Percentiles rank a stretch among this genome's conserved stretches.
These are phyloP conservation scores for Diaphora mendica DNA, from an alignment of 2,888 invertebrate species.

Conservation along the genomic window DNA sequence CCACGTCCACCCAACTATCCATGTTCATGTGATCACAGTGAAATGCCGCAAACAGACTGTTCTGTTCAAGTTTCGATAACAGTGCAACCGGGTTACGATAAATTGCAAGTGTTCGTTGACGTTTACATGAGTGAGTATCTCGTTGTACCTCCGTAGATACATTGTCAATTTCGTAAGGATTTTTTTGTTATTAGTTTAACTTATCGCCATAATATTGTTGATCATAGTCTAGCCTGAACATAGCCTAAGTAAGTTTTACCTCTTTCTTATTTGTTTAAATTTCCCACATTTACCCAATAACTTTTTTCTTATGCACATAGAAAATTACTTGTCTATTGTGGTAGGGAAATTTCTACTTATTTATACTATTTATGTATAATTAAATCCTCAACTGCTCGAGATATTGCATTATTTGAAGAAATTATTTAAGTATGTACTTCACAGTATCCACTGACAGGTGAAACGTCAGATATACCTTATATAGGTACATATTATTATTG, in stretches of 20 bases:
- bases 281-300: neutral
- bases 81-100: conserved; percentile 78
- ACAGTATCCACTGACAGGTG: neutral
- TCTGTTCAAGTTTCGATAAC: conserved; percentile 81
- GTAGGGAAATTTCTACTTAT: too few species aligned
- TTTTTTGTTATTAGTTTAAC: neutral
- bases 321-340: neutral
- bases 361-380: neutral
- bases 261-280: neutral
- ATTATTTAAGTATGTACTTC: neutral
- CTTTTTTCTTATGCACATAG: neutral
- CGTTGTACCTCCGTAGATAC: conserved; percentile 27
- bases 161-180: conserved; percentile 11
- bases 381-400: neutral
- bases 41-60: conserved; percentile 84
- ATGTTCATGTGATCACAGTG: conserved; percentile 74
- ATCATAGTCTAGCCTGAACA: neutral
- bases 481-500: too few species aligned
- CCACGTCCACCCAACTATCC: conserved; percentile 38
- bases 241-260: neutral
- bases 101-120: conserved; percentile 82
- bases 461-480: too few species aligned
- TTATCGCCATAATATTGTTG: neutral
- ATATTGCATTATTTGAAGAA: too few species aligned
- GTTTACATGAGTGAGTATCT: conserved; percentile 84